Evolutionary conservation across 2,113 vertebrate species (phyloP), one percentile per base, ranked within the genome.

Genomic region (Cyanocitta stelleri): DNA sequence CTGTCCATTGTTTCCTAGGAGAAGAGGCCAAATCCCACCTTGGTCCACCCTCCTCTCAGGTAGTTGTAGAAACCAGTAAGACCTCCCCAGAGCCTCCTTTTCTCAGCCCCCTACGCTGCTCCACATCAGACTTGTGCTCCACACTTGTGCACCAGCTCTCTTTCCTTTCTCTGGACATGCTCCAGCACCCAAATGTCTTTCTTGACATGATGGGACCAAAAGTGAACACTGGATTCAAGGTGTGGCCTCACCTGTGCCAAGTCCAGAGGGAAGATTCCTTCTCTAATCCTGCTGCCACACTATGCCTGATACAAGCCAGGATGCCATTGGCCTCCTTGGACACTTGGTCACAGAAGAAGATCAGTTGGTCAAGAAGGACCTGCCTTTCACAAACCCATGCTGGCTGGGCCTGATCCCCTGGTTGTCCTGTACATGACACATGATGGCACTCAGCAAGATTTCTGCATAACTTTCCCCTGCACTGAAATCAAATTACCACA

Each of bases 381-480:
- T 52, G 26, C 3, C 16, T 68, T 52, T 82, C 30, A 14, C n/a
- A 77, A 48, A 43, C 2, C 2, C 6, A 0, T 32, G 7, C 11
- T 89, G 58, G 11, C 41, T 51, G 22, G 8, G 6, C 3, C 39
- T 26, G 27, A n/a, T 75, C 1, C 3, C 27, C 15, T 64, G 13
- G 3, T 26, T 76, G 56, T 55, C 15, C 19, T 35, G 7, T 24
- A 22, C 2, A 0, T 35, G 18, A 6, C 10, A 1, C 0, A 0
- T 41, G 10, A 19, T 13, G 7, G 2, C 24, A 62, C 5, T 41
- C 16, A 33, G 1, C 1, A 4, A 56, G 3, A 61, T 30, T 14
- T 48, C 41, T 66, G 26, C 26, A 33, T 30, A 80, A 56, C 2
- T 4, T 39, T 62, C 32, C 19, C 6, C 18, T 27, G 14, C 10